Conservation (phyloP, 2,113 vertebrate species). For the Trogon melanurus region DNA sequence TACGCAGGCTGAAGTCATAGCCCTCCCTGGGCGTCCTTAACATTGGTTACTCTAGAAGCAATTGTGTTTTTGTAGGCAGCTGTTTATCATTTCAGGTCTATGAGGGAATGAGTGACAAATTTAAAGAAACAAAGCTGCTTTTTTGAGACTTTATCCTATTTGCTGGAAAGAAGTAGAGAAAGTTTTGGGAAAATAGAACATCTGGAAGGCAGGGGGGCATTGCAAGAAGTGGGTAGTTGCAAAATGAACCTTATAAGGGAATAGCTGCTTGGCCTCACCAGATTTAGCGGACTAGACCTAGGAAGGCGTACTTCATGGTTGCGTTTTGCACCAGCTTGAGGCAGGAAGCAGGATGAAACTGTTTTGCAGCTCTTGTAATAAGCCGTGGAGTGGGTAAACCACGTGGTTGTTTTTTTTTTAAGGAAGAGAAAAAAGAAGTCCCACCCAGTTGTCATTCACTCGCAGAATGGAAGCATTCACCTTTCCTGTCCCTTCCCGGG, state of each 20-base stretch:
- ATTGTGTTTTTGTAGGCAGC: slow-evolving; percentile 31
- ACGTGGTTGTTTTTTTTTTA: background rate
- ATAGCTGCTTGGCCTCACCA: slow-evolving; percentile 5
- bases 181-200: slow-evolving; percentile 29
- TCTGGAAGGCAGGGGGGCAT: slow-evolving; percentile 12
- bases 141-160: background rate
- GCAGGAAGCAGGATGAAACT: background rate
- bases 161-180: slow-evolving; percentile 32
- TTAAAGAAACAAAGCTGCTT: slow-evolving; percentile 32
- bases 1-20: background rate
- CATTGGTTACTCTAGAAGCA: background rate
- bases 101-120: slow-evolving; percentile 19
- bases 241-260: slow-evolving; percentile 56
- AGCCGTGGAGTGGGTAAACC: background rate
- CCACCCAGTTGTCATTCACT: background rate
- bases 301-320: background rate
- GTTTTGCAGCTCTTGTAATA: background rate
- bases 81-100: slow-evolving; percentile 56
- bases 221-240: background rate
- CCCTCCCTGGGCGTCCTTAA: background rate
- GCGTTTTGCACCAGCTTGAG: background rate
- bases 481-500: background rate
- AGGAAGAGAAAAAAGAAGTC: background rate
- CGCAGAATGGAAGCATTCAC: background rate
- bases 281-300: slow-evolving; percentile 36